Base-by-base conservation (phyloP, 2,113 vertebrate species). In the Tamias sibiricus region DNA sequence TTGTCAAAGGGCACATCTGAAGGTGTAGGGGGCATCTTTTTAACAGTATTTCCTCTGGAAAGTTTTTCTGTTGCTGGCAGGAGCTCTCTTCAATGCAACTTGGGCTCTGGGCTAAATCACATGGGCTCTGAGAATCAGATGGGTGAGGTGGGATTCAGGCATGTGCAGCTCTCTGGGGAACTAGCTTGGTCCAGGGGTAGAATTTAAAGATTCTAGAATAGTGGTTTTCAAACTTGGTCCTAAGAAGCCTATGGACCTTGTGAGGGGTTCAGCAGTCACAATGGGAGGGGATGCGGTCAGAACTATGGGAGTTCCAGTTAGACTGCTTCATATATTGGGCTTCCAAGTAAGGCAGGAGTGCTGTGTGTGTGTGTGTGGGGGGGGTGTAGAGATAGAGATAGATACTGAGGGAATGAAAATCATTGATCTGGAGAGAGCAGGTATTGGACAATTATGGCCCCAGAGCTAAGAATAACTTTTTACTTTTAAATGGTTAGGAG, bases 401-500 rank as follows among this genome's bases (percentile, higher is more conserved):
- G 19, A 16, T 54, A 37, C 1, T 22, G 47, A 77, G 16, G 47
- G 42, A 72, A 32, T 12, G 30, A 57, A 44, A 72, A 40, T 71
- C 57, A 81, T 8, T 90, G 74, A 81, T 89, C 26, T 20, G 42
- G 40, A 86, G 20, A 85, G 47, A 37, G 47, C 12, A 8, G 28
- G 8, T 17, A n/a, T 26, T n/a, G 59, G 90, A 12, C 49, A 69
- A 3, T 49, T 44, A 26, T 24, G 19, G 10, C 44, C 17, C 8
- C 2, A 40, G 57, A 64, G 30, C 89, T 86, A 69, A 92, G 54
- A 89, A 80, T 59, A 69, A 37, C 32, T 92, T 88, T 92, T 72
- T 30, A 76, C 62, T 69, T 96, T 87, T 82, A 83, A 83, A 59
- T 17, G 37, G 62, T 28, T 79, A 35, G 69, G 4, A 47, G 83